Evolutionary conservation across 2,797 vertebrate species (phyloP).

Genomic region (Mionectes olivaceus): DNA sequence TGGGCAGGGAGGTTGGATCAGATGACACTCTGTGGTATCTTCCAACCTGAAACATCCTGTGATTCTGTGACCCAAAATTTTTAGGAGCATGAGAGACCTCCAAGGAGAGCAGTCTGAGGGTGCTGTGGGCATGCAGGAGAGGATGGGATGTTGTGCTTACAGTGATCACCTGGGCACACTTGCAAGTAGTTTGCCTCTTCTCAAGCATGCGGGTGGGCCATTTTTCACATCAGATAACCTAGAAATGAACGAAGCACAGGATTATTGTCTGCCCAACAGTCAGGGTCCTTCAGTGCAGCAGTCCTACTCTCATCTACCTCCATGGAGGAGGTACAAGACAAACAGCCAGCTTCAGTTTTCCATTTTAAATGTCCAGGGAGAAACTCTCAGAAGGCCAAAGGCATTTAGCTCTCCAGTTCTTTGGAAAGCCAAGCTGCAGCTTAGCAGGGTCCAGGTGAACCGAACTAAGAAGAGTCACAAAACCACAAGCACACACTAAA

Average conservation of each 20-base stretch:
- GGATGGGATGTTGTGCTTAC: not conserved
- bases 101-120: not conserved
- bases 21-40: not conserved
- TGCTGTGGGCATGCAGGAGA: fast-evolving
- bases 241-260: not conserved
- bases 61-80: not conserved
- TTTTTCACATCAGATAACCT: not conserved
- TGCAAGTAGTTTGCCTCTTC: not conserved
- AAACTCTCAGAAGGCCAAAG: not conserved
- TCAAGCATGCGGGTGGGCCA: not conserved
- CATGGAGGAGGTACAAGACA: fast-evolving
- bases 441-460: not conserved
- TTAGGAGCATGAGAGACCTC: not conserved
- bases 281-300: not conserved
- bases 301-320: not conserved
- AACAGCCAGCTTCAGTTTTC: not conserved
- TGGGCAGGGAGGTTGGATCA: not conserved
- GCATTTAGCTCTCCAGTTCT: not conserved
- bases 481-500: fast-evolving
- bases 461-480: not conserved
- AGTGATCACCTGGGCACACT: not conserved
- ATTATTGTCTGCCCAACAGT: not conserved
- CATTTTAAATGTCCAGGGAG: not conserved
- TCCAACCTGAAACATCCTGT: not conserved
- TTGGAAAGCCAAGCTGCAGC: not conserved